Conservation (phyloP, 2,113 vertebrate species). For the Stercorarius parasiticus region DNA sequence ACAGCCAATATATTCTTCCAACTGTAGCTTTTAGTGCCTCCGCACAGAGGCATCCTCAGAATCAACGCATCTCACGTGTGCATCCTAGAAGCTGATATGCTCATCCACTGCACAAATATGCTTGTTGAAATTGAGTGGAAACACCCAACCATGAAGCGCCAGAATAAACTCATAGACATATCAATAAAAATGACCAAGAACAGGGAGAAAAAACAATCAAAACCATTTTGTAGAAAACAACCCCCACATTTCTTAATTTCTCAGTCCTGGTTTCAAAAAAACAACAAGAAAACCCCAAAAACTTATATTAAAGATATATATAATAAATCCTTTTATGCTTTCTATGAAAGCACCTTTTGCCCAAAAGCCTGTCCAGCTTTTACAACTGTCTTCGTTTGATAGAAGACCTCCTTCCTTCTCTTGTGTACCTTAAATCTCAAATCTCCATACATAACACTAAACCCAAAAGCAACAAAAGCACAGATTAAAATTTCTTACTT, state of each 20-base stretch:
- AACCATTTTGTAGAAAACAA: neutral
- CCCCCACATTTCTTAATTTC: neutral
- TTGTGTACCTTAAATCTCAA: neutral
- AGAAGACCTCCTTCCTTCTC: neutral
- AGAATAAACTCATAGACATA: neutral
- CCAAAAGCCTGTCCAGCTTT: neutral
- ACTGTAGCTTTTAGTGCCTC: neutral
- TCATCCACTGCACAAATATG: neutral
- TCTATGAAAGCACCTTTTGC: neutral
- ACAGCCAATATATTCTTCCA: neutral
- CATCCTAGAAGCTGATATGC: neutral
- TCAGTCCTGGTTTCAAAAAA: neutral
- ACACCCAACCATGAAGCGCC: neutral
- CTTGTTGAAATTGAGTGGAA: neutral
- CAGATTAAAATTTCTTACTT: neutral
- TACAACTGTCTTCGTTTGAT: neutral
- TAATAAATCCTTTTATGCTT: neutral
- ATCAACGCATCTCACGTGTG: neutral
- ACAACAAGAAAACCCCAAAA: neutral
- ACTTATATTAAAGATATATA: neutral
- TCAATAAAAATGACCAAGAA: neutral
- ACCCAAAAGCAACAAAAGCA: neutral
- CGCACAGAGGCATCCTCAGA: neutral
- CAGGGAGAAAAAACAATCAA: neutral
- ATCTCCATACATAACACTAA: neutral